These are phyloP conservation scores for Fregata magnificens DNA, from an alignment of 2,113 vertebrate species.

Conservation along the genomic window DNA sequence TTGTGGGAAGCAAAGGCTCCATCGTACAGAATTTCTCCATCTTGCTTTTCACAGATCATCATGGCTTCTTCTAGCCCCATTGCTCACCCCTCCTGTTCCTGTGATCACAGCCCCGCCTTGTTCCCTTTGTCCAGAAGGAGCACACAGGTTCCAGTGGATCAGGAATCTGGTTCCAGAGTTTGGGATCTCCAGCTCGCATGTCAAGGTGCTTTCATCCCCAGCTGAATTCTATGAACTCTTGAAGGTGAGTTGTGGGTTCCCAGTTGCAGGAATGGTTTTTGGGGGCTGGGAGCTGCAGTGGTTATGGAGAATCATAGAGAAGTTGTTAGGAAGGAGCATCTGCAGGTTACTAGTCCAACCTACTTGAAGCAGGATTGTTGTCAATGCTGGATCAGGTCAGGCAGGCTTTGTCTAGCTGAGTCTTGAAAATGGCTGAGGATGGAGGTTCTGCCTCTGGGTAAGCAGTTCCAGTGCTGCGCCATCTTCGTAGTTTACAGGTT, in stretches of 20 bases:
- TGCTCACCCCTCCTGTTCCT: conserved; percentile 81
- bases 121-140: conserved; percentile 77
- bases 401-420: not conserved
- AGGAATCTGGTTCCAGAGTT: conserved; percentile 90
- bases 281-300: not conserved
- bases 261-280: not conserved
- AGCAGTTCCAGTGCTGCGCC: not conserved
- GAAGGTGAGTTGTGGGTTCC: conserved; percentile 78
- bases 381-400: not conserved
- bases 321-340: not conserved
- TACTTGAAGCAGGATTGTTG: not conserved
- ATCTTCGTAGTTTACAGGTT: not conserved
- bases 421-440: not conserved
- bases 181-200: conserved; percentile 81
- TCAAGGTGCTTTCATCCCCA: conserved; percentile 87
- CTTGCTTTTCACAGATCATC: conserved; percentile 80
- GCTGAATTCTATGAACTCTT: conserved; percentile 91
- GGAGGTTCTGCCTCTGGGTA: not conserved
- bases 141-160: conserved; percentile 89
- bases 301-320: not conserved
- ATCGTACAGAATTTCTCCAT: not conserved
- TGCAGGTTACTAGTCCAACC: not conserved
- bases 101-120: conserved; percentile 68
- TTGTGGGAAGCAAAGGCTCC: not conserved
- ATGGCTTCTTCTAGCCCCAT: conserved; percentile 88